Evolutionary conservation across 2,888 invertebrate species (phyloP).

Genomic region (Caenorhabditis sp.): DNA sequence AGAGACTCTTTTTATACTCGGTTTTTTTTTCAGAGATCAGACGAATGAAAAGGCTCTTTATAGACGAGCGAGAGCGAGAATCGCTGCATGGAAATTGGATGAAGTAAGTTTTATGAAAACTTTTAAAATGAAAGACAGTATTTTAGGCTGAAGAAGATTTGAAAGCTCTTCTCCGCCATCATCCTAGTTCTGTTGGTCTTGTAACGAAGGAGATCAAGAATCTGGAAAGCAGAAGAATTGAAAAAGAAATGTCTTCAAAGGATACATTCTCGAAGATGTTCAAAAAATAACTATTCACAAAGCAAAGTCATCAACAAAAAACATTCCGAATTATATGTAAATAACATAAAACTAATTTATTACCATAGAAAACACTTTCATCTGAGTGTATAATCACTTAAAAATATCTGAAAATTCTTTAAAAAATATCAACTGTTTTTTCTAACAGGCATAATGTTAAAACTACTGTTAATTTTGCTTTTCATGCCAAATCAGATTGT

Average conservation of each 20-base stretch:
- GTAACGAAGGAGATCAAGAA: slow-evolving; percentile 46
- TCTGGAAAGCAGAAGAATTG: slow-evolving; percentile 39
- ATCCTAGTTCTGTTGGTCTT: slow-evolving; percentile 47
- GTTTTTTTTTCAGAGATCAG: slow-evolving; percentile 47
- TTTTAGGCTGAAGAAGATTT: slow-evolving; percentile 62
- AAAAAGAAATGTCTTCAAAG: slow-evolving; percentile 34
- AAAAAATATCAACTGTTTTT: not conserved
- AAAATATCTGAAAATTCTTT: not conserved
- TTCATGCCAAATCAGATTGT: not conserved
- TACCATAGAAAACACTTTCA: not conserved
- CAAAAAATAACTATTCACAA: slow-evolving; percentile 9
- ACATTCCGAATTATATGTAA: not conserved
- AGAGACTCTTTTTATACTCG: not conserved
- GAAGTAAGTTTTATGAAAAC: slow-evolving; percentile 70
- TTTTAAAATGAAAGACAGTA: not conserved
- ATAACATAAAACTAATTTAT: slow-evolving; percentile 3
- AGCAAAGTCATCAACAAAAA: too few species aligned
- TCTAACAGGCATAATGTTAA: not conserved
- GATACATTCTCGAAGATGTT: slow-evolving; percentile 51
- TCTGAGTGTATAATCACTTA: not conserved
- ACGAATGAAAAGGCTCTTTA: slow-evolving; percentile 89
- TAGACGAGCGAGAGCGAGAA: slow-evolving; percentile 88
- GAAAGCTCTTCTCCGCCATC: slow-evolving; percentile 41
- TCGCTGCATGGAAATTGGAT: slow-evolving; percentile 87
- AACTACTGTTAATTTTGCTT: not conserved